Evolutionary conservation across 2,113 vertebrate genomes (phyloP).

Genomic region (Atrichornis clamosus): DNA sequence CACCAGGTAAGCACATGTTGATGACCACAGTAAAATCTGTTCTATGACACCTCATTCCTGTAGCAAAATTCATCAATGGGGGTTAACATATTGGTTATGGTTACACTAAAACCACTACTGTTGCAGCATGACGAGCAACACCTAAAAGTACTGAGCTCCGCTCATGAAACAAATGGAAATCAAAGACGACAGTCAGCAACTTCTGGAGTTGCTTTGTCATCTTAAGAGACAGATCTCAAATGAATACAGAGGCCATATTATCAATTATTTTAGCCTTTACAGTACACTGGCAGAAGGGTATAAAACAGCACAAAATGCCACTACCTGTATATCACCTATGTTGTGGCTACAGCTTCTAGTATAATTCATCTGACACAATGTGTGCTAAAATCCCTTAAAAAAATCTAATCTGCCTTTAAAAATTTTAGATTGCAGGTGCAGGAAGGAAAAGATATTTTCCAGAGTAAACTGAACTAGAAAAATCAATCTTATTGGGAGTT

Average conservation of each 20-base stretch:
- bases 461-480: background rate
- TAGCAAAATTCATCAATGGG: background rate
- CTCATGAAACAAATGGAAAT: background rate
- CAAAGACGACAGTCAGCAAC: background rate
- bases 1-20: rapidly evolving
- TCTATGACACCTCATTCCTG: background rate
- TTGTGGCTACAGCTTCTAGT: background rate
- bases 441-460: background rate
- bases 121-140: background rate
- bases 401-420: background rate
- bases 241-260: background rate
- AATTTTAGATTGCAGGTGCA: background rate
- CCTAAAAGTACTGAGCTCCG: background rate
- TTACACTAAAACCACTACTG: background rate
- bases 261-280: background rate
- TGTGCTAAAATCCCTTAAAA: background rate
- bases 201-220: background rate
- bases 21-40: background rate
- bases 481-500: background rate
- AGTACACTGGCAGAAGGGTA: background rate
- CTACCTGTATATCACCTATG: no score
- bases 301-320: background rate
- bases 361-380: background rate
- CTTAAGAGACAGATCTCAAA: background rate
- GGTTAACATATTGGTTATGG: background rate